Evolutionary conservation across 1,140 invertebrate species (phyloP).

Genomic region (Uloborus diversus): DNA sequence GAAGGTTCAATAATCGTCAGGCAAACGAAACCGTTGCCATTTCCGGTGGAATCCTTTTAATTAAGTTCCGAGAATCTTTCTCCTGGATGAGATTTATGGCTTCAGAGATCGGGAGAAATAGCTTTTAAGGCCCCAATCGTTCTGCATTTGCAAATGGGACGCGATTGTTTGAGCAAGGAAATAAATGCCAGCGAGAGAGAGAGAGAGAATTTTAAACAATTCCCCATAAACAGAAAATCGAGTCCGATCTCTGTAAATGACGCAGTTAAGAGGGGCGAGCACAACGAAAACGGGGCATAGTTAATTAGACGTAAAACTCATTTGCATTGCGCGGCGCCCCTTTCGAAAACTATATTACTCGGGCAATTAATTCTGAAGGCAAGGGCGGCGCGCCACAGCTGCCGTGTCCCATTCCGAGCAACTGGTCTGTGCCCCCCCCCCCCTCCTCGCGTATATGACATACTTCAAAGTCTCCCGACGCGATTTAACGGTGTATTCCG

Average conservation of each 20-base stretch:
- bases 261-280: constrained; percentile 19
- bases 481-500: constrained; percentile 40
- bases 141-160: constrained; percentile 49
- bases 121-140: constrained; percentile 48
- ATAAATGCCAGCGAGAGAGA: constrained; percentile 30
- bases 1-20: background rate
- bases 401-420: constrained; percentile 42
- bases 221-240: constrained; percentile 48
- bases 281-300: constrained; percentile 9
- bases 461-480: background rate
- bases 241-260: constrained; percentile 31
- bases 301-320: constrained; percentile 54
- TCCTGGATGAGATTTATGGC: constrained; percentile 34
- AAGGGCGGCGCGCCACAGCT: constrained; percentile 26
- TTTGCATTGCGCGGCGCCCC: constrained; percentile 27
- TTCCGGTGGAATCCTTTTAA: constrained; percentile 21
- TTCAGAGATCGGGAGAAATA: constrained; percentile 29
- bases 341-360: constrained; percentile 47
- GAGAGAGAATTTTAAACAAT: constrained; percentile 38
- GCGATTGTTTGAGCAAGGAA: constrained; percentile 50
- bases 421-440: constrained; percentile 14
- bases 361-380: constrained; percentile 42
- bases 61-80: constrained; percentile 43
- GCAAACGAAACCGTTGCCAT: constrained; percentile 14
- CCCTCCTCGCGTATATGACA: background rate